phyloP scores from a whole-genome alignment of 1,140 invertebrate species.

The Heliconius hewitsoni region DNA sequence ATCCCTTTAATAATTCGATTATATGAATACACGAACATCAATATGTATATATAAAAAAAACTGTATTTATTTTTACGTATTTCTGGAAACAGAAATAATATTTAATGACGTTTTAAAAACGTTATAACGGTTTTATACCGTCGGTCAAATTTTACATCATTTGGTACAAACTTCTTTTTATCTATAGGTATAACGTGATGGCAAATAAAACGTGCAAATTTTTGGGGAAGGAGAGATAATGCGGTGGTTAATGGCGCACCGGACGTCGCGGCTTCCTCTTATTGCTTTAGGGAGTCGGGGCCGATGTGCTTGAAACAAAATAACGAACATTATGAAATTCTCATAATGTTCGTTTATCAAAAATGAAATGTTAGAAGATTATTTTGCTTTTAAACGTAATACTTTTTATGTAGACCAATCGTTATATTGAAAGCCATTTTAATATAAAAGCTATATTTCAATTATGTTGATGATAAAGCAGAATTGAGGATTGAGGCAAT shows the following conservation, averaged over 20 bases:
- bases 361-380: conserved; percentile 13
- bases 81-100: neutral
- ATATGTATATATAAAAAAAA: too few species aligned
- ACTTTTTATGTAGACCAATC: neutral
- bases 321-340: neutral
- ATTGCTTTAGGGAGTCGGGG: conserved; percentile 41
- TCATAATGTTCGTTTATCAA: conserved; percentile 20
- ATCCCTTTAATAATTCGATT: too few species aligned
- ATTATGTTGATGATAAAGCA: neutral
- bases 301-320: conserved; percentile 20
- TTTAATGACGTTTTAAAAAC: conserved; percentile 4
- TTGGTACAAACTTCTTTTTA: conserved; percentile 27
- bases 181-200: conserved; percentile 26
- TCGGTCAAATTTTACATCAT: neutral
- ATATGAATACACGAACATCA: too few species aligned
- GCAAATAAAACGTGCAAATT: conserved; percentile 48
- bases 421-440: neutral
- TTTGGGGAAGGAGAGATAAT: conserved; percentile 63
- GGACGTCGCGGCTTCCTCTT: conserved; percentile 55
- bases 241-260: conserved; percentile 57
- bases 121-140: neutral
- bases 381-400: conserved; percentile 7
- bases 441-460: conserved; percentile 5
- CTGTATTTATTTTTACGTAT: too few species aligned
- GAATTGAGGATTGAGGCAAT: neutral